A percentile compares a stretch with the other conserved stretches of the same genome.
phyloP scores from a whole-genome alignment of 2,113 vertebrate species.

The Cavia aperea region DNA sequence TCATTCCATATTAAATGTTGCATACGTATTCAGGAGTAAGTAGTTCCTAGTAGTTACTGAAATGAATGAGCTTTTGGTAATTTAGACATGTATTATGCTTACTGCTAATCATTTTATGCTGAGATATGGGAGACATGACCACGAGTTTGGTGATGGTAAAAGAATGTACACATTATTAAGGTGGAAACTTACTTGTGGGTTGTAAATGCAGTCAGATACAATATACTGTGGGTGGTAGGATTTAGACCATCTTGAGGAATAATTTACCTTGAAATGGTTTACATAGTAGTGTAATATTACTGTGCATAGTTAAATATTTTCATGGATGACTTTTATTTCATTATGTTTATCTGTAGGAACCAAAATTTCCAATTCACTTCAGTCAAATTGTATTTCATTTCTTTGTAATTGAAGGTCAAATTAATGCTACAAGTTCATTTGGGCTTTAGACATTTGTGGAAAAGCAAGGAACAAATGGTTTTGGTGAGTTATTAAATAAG shows the following conservation, averaged over 20 bases:
- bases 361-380: background rate
- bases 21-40: background rate
- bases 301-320: slow-evolving; percentile 11
- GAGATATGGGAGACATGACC: background rate
- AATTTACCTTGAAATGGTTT: slow-evolving; percentile 28
- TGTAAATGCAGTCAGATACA: background rate
- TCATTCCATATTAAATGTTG: slow-evolving; percentile 23
- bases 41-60: slow-evolving; percentile 15
- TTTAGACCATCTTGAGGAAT: background rate
- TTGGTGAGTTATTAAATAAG: slow-evolving; percentile 11
- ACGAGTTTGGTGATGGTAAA: slow-evolving; percentile 27
- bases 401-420: slow-evolving; percentile 27
- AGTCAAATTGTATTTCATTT: slow-evolving; percentile 15
- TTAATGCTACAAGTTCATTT: slow-evolving; percentile 1
- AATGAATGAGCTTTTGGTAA: slow-evolving; percentile 17
- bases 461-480: background rate
- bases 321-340: background rate
- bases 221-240: background rate
- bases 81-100: slow-evolving; percentile 16
- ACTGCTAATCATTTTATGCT: slow-evolving; percentile 13
- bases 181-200: background rate
- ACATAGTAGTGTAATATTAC: background rate
- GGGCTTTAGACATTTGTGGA: slow-evolving; percentile 16
- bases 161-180: background rate
- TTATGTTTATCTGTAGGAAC: background rate